Evolutionary conservation across 2,113 vertebrate species (phyloP).

Genomic region (Alligator sinensis): DNA sequence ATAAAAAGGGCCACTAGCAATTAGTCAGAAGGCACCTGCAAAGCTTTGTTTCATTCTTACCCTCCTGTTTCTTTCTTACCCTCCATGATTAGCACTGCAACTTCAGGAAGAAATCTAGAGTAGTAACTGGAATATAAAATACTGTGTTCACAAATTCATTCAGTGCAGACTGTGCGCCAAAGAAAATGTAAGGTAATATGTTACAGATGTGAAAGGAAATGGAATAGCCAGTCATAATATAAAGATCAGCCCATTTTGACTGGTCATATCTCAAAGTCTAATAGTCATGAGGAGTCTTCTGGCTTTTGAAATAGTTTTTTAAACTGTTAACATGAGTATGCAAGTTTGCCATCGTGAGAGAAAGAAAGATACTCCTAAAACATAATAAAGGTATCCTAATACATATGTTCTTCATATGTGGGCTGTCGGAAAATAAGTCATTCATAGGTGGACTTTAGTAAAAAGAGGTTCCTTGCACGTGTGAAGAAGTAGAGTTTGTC

Average conservation of each 20-base stretch:
- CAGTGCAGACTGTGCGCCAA: slow-evolving; percentile 47
- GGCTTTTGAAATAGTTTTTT: neutral
- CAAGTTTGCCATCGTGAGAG: neutral
- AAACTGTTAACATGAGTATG: neutral
- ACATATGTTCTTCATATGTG: neutral
- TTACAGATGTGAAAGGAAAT: slow-evolving; percentile 77
- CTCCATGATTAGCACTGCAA: neutral
- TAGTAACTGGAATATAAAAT: slow-evolving; percentile 1
- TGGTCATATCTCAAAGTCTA: slow-evolving; percentile 19
- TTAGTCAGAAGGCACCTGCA: neutral
- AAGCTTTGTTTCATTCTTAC: neutral
- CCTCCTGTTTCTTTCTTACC: neutral
- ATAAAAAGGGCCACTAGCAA: neutral
- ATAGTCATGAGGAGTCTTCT: neutral
- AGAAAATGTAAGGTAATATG: slow-evolving; percentile 66
- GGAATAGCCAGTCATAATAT: slow-evolving; percentile 47
- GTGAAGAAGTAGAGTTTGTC: neutral
- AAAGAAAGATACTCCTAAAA: neutral
- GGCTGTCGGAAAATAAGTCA: neutral
- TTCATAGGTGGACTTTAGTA: neutral
- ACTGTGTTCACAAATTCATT: slow-evolving; percentile 43
- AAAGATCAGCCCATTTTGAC: slow-evolving; percentile 15
- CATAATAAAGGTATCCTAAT: accelerated
- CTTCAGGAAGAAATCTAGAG: slow-evolving; percentile 37
- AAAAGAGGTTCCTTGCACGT: neutral